A percentile compares a stretch with the other conserved stretches of the same genome.
phyloP scores from a whole-genome alignment of 2,888 invertebrate genomes.

The Agrochola lychnidis region DNA sequence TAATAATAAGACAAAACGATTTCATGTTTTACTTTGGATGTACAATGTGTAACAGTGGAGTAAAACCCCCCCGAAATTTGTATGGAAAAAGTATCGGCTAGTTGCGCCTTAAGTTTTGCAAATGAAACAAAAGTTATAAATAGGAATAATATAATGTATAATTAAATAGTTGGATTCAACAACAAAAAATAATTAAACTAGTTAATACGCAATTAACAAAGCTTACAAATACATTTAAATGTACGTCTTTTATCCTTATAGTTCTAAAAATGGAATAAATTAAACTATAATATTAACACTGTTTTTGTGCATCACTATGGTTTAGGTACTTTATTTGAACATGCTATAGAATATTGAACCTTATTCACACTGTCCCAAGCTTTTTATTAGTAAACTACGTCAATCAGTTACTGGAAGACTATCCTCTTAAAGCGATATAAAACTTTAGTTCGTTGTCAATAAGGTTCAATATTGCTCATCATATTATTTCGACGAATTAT shows the following conservation, averaged over 20 bases:
- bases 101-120: too few species aligned
- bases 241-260: slow-evolving; percentile 15
- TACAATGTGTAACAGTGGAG: too few species aligned
- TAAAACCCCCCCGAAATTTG: too few species aligned
- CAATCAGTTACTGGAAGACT: slow-evolving; percentile 2
- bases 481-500: slow-evolving; percentile 10
- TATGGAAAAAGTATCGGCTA: too few species aligned
- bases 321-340: background rate
- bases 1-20: too few species aligned
- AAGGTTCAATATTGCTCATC: slow-evolving; percentile 43
- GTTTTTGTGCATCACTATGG: slow-evolving; percentile 12
- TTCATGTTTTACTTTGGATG: too few species aligned
- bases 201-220: slow-evolving; percentile 30
- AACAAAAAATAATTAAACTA: slow-evolving; percentile 22
- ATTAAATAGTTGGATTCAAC: slow-evolving; percentile 30
- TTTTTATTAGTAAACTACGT: slow-evolving; percentile 1
- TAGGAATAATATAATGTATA: slow-evolving; percentile 22
- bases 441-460: background rate
- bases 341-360: slow-evolving; percentile 29
- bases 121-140: slow-evolving; percentile 31
- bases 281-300: slow-evolving; percentile 14
- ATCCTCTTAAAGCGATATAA: background rate
- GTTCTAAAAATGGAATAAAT: slow-evolving; percentile 36
- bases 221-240: slow-evolving; percentile 22
- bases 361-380: background rate